Percentiles rank a stretch among this genome's conserved stretches.
These are phyloP conservation scores for Drosophila pandora DNA, from an alignment of 1,140 invertebrate genomes.

Conservation along the genomic window DNA sequence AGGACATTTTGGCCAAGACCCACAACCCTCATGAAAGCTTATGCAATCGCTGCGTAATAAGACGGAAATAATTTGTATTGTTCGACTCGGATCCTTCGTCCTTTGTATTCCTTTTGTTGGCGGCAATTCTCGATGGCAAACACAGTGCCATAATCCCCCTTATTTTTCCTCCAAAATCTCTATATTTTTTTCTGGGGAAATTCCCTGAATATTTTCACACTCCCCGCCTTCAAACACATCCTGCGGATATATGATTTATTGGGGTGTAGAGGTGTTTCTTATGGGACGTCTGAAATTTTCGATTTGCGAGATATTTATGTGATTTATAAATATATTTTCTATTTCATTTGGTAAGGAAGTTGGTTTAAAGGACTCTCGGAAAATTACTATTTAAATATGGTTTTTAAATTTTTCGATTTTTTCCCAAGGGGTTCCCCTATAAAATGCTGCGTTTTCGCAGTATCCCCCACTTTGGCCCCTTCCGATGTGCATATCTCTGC, in stretches of 20 bases:
- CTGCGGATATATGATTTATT: not conserved
- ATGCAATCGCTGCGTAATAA: slow-evolving; percentile 76
- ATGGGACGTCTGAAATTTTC: not conserved
- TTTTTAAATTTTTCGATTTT: too few relatives aligned
- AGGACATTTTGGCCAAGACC: not conserved
- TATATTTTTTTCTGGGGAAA: slow-evolving; percentile 10
- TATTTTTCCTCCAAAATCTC: not conserved
- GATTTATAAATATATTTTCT: not conserved
- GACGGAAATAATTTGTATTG: slow-evolving; percentile 77
- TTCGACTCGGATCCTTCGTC: slow-evolving; percentile 27
- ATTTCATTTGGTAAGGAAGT: not conserved
- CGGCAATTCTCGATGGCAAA: slow-evolving; percentile 9
- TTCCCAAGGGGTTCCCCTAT: too few relatives aligned
- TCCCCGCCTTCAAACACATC: not conserved
- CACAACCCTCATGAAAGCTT: slow-evolving; percentile 53
- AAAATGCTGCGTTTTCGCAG: too few relatives aligned
- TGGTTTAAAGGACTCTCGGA: not conserved
- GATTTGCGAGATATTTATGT: not conserved
- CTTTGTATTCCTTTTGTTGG: slow-evolving; percentile 14
- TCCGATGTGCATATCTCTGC: too few relatives aligned
- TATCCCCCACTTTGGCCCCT: too few relatives aligned
- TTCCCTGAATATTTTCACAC: slow-evolving; percentile 32
- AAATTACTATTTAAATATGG: too few relatives aligned
- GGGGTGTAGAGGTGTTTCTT: not conserved
- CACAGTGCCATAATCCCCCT: slow-evolving; percentile 26